Conservation (phyloP, 2,113 vertebrate species). For the Antennarius striatus region DNA sequence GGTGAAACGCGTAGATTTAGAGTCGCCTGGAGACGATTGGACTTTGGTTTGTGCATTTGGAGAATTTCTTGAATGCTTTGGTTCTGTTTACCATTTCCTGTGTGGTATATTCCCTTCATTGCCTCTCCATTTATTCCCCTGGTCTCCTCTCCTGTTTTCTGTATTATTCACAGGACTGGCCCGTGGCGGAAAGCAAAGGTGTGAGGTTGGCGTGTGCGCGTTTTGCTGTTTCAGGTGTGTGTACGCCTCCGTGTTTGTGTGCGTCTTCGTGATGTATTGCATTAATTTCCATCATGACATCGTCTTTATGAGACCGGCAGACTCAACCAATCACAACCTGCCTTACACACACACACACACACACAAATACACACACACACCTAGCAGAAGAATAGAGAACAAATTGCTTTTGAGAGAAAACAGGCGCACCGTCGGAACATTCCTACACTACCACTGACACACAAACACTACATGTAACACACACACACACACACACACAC, state of each 20-base stretch:
- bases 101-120: constrained; percentile 21
- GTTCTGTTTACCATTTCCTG: constrained; percentile 29
- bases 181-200: constrained; percentile 30
- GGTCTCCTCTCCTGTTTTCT: constrained; percentile 36
- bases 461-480: constrained; percentile 4
- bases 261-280: constrained; percentile 79
- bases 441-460: constrained; percentile 37
- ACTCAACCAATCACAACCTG: constrained; percentile 67
- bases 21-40: too few relatives aligned
- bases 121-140: constrained; percentile 25
- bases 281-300: constrained; percentile 83
- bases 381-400: constrained; percentile 57
- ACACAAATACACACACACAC: constrained; percentile 1
- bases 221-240: neutral
- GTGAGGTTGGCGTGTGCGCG: constrained; percentile 21
- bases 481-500: neutral
- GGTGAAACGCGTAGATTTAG: too few relatives aligned
- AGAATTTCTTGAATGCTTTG: constrained; percentile 23
- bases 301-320: constrained; percentile 74
- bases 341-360: constrained; percentile 31
- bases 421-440: constrained; percentile 40
- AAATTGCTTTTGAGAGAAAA: constrained; percentile 72
- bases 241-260: constrained; percentile 18
- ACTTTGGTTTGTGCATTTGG: constrained; percentile 25
- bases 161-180: constrained; percentile 63